A percentile compares a stretch with the other conserved stretches of the same genome.
phyloP scores from a whole-genome alignment of 2,113 vertebrate species.

The Motacilla alba region DNA sequence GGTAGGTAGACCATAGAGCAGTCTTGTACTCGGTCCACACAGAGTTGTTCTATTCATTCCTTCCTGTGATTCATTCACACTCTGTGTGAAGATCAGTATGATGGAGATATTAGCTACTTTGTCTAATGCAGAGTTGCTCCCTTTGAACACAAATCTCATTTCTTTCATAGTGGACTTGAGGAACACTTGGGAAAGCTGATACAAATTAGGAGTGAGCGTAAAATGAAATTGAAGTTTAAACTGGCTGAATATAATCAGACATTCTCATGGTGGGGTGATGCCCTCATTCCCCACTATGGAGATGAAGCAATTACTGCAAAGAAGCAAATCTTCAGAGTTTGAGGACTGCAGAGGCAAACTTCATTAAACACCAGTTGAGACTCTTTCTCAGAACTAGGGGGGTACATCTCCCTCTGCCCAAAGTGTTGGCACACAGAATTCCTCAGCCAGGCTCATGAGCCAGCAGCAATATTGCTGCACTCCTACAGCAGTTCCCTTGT shows the following conservation, averaged over 20 bases:
- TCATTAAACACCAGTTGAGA: neutral
- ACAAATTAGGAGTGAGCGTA: neutral
- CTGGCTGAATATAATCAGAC: neutral
- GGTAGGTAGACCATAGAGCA: neutral
- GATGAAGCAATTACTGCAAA: constrained; percentile 21
- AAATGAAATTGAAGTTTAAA: constrained; percentile 34
- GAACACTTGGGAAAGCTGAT: neutral
- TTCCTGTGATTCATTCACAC: neutral
- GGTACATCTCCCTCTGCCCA: neutral
- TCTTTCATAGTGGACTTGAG: neutral
- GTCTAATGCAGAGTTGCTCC: neutral
- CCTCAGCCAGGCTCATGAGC: neutral
- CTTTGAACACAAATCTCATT: neutral
- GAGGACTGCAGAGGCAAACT: neutral
- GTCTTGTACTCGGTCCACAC: neutral
- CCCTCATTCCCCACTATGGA: neutral
- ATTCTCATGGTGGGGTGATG: neutral
- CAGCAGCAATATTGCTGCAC: neutral
- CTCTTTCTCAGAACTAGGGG: neutral
- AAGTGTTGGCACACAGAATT: neutral
- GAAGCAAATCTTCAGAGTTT: neutral
- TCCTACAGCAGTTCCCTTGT: neutral
- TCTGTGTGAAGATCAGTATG: neutral
- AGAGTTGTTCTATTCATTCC: neutral
- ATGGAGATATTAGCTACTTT: neutral